Base-by-base conservation (phyloP, 2,888 invertebrate species). In the Rhagonycha lutea region DNA sequence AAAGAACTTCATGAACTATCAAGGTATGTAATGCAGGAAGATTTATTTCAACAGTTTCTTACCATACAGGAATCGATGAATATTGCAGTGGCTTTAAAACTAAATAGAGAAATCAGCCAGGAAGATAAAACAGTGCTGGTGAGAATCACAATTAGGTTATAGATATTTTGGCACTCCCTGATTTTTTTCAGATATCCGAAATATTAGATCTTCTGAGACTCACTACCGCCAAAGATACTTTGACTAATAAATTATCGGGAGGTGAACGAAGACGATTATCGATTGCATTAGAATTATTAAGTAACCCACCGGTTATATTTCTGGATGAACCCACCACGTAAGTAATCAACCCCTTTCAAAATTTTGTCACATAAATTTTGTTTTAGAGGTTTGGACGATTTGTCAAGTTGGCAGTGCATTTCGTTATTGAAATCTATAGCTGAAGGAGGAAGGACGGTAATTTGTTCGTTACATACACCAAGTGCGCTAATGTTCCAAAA, bases 271-370 rank as follows among this genome's bases (percentile, higher is more conserved):
- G 98, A 86, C 90, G 98, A 28, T 90, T 98, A n/a, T 96, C 97
- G 0, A 96, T 98, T 65, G 98, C 98, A 0, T 87, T 97, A 78
- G 98, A 98, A 86, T 89, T 98, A 28, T 92, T 97, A 70, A 97
- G 98, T 87, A 98, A 98, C 87, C 98, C 98, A 2, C 97, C 98
- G 0, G 94, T 98, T 8, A 92, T 98, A 86, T 98, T 98, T 87
- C 91, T 98, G 76, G 98, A 98, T 87, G 98, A 98, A 86, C 98
- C 98, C 0, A 98, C 98, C 4, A 97, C 98, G 98, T 98, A 89
- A 92, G 76, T 76, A 67, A 9, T 1, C 4, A 3, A 11, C 3
- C 11, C 29, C 10, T 11, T 11, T 29, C 3, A 11, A 29, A 11
- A 29, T 29, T 29, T 3, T 2, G 29, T 0, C 11, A 11, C 0